Percentiles rank a stretch among this genome's conserved stretches.
Evolutionary conservation across 2,888 invertebrate genomes (phyloP).

Genomic region (Synergus umbraculus): DNA sequence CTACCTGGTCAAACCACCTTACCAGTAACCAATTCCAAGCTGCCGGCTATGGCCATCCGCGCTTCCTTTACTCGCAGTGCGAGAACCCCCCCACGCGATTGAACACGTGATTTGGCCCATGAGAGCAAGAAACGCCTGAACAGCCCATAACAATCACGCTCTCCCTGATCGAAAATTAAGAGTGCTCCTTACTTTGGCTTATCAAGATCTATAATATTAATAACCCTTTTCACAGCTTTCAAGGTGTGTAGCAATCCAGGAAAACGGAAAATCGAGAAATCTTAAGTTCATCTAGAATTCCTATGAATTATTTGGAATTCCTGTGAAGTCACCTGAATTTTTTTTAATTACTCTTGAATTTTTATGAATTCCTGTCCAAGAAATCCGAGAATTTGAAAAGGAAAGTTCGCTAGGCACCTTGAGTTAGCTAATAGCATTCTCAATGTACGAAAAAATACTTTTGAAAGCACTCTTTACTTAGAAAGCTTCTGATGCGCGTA

Average conservation of each 20-base stretch:
- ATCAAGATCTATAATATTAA: background rate
- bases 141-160: constrained; percentile 6
- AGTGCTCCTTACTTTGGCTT: background rate
- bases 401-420: too few species aligned
- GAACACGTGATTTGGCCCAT: constrained; percentile 13
- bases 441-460: too few species aligned
- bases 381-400: too few species aligned
- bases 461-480: too few species aligned
- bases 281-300: background rate
- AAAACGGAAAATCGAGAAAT: background rate
- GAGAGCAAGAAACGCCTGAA: constrained; percentile 29
- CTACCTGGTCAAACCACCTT: constrained; percentile 70
- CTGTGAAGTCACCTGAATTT: too few species aligned
- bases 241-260: background rate
- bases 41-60: background rate
- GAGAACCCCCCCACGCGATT: background rate
- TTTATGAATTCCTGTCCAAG: too few species aligned
- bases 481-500: too few species aligned
- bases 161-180: background rate
- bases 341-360: too few species aligned
- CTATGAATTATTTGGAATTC: too few species aligned
- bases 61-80: constrained; percentile 28
- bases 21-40: constrained; percentile 65
- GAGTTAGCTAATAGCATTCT: too few species aligned
- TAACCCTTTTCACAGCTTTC: background rate